Evolutionary conservation across 2,888 invertebrate species (phyloP), one percentile per base, ranked within the genome.

Genomic region (Podotricha telesiphe): DNA sequence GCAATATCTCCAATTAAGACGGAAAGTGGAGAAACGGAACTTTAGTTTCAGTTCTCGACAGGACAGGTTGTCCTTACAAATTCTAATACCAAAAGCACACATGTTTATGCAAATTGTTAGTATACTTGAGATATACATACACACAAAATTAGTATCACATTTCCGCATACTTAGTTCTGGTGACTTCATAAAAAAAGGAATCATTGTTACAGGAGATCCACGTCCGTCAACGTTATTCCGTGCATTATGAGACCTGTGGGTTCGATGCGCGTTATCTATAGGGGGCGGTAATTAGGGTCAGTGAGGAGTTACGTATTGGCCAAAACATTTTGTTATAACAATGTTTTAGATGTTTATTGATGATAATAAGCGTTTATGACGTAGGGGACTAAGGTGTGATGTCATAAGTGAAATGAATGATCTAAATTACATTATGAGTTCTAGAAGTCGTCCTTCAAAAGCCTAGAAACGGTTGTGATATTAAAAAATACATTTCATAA

Each of bases 271-370:
- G 53, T 73, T 74, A 73, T 70, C 68, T 70, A 55, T 71, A 15
- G 66, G 40, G 62, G 51, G 48, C 68, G 47, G 71, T 65, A 71
- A 73, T 78, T 79, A 80, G 75, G 80, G 79, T 78, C 76, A 77
- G 70, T 76, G 76, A 76, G 75, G 72, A 76, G 65, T 63, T 55
- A 66, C 58, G 63, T 59, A 70, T 58, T 63, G 63, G 55, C 62
- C 59, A 61, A 22, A 34, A 45, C 53, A 53, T 68, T 42, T 13
- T 20, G 61, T 63, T 45, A n/a, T n/a, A 62, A 55, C 20, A 13
- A 11, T 50, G 47, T 63, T 63, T 53, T n/a, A 45, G 42, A 22
- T 53, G 53, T 45, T n/a, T 42, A 42, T 64, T 55, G 53, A 40
- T 42, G 53, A 20, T 56, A 34, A 56, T 40, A 17, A 56, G 8